A percentile compares a stretch with the other conserved stretches of the same genome.
These are phyloP conservation scores for Platycheirus albimanus DNA, from an alignment of 2,888 invertebrate species.

Conservation along the genomic window DNA sequence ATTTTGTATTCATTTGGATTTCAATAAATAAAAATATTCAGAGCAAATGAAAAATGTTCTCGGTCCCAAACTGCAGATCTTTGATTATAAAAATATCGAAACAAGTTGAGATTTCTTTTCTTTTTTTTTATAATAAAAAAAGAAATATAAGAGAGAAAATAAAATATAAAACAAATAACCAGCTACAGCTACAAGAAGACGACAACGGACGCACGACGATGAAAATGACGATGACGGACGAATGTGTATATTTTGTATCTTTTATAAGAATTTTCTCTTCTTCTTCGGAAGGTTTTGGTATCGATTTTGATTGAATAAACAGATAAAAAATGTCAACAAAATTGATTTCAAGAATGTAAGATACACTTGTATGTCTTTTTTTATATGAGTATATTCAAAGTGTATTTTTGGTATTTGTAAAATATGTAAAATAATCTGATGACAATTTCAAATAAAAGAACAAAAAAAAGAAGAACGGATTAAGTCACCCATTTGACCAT, in stretches of 20 bases:
- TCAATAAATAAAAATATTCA: constrained; percentile 9
- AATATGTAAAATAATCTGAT: constrained; percentile 64
- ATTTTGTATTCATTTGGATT: background rate
- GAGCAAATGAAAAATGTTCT: constrained; percentile 23
- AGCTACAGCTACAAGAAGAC: too few relatives aligned
- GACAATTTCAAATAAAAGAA: constrained; percentile 39
- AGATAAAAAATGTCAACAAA: constrained; percentile 57
- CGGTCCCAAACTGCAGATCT: constrained; percentile 36
- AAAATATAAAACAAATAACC: constrained; percentile 28
- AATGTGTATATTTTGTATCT: constrained; percentile 22
- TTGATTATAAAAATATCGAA: constrained; percentile 31
- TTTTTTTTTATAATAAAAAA: constrained; percentile 54
- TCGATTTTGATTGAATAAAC: constrained; percentile 63
- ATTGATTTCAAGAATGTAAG: constrained; percentile 55
- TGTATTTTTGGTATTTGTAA: constrained; percentile 36
- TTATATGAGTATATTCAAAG: background rate
- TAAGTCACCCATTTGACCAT: constrained; percentile 68
- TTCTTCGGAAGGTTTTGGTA: constrained; percentile 22
- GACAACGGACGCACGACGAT: too few relatives aligned
- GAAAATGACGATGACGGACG: constrained; percentile 6
- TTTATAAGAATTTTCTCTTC: constrained; percentile 30
- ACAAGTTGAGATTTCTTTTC: constrained; percentile 42
- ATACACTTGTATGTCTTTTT: constrained; percentile 49
- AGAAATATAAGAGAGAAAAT: constrained; percentile 21
- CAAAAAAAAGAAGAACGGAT: constrained; percentile 28